These are phyloP conservation scores for Typhlomys cinereus DNA, from an alignment of 2,113 vertebrate genomes.

Conservation along the genomic window DNA sequence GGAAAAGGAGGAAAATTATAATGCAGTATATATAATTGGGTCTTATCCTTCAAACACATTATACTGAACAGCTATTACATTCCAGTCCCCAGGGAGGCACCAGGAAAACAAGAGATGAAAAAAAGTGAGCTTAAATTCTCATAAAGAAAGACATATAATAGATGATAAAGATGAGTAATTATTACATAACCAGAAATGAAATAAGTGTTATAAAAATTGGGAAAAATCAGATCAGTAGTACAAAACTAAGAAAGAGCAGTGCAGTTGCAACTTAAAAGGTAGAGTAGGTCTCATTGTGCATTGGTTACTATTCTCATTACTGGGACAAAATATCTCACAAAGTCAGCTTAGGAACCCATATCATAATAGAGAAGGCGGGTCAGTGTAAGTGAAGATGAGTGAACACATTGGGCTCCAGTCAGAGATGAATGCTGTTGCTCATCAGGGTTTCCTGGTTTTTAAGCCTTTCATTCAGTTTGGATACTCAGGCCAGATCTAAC, in stretches of 20 bases:
- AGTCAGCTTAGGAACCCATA: neutral
- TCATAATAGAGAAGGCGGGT: neutral
- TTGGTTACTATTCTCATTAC: neutral
- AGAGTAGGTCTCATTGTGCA: neutral
- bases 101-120: neutral
- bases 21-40: neutral
- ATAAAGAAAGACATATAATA: neutral
- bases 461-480: neutral
- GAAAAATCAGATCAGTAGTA: neutral
- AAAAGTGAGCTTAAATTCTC: neutral
- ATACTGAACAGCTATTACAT: neutral
- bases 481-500: neutral
- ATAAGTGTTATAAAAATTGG: neutral
- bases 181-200: neutral
- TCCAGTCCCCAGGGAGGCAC: neutral
- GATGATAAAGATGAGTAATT: neutral
- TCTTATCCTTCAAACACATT: neutral
- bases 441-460: no score
- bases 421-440: neutral
- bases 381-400: no score
- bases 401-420: no score
- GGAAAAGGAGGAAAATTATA: neutral
- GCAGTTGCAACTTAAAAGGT: neutral
- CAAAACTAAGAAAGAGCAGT: neutral
- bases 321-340: neutral